Conservation (phyloP, 2,797 vertebrate species). For the Limnodromus scolopaceus region DNA sequence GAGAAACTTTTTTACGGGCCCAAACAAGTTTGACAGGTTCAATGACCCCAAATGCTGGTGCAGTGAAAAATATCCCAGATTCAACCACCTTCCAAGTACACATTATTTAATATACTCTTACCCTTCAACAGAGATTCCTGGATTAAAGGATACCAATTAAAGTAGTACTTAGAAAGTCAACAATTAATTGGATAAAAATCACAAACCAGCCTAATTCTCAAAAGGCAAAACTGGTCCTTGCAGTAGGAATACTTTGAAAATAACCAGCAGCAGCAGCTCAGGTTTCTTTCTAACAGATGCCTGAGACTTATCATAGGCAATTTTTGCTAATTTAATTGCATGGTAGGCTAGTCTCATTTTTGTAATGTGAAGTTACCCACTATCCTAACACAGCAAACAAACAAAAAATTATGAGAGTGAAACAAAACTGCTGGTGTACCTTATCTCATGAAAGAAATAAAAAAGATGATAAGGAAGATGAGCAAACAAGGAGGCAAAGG, state of each 20-base stretch:
- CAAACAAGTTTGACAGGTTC: slow-evolving; percentile 43
- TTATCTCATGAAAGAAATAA: neutral
- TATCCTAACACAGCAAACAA: neutral
- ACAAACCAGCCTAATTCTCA: neutral
- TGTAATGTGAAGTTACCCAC: neutral
- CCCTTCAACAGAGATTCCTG: neutral
- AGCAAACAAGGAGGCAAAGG: neutral
- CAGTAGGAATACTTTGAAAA: neutral
- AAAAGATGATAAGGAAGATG: neutral
- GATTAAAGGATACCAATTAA: neutral
- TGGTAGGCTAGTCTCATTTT: neutral
- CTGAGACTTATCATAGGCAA: neutral
- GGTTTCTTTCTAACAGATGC: neutral
- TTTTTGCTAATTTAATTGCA: neutral
- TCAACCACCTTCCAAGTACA: neutral
- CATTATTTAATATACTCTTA: neutral
- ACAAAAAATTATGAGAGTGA: neutral
- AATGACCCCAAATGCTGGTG: neutral
- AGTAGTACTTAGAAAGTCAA: neutral
- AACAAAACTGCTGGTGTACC: neutral
- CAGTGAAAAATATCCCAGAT: neutral
- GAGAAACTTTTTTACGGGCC: neutral
- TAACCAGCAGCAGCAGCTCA: neutral
- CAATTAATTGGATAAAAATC: neutral
- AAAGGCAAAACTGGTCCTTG: neutral